Evolutionary conservation across 2,797 vertebrate genomes (phyloP).

Genomic region (Chlorospingus flavigularis): DNA sequence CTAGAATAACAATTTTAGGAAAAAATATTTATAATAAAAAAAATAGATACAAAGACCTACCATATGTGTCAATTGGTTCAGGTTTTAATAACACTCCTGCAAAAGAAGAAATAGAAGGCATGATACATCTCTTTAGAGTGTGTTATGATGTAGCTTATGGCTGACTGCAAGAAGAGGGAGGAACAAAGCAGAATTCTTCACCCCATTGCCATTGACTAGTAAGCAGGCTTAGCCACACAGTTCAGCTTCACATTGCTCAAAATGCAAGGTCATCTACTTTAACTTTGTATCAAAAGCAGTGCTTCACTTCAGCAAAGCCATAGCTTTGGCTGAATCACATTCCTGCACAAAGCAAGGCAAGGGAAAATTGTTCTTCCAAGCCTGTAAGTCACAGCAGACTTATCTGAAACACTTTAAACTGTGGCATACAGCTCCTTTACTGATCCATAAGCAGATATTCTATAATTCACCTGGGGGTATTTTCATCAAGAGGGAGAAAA

Average conservation of each 20-base stretch:
- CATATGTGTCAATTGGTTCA: slow-evolving; percentile 77
- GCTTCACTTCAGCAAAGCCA: not conserved
- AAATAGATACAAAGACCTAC: not conserved
- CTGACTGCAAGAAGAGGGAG: not conserved
- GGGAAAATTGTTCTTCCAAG: not conserved
- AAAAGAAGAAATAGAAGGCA: not conserved
- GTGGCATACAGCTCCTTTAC: not conserved
- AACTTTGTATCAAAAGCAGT: not conserved
- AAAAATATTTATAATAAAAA: not conserved
- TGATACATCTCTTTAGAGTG: rapidly evolving
- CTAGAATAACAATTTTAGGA: not conserved
- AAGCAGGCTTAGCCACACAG: not conserved
- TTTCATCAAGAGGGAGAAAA: not conserved
- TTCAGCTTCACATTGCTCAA: not conserved
- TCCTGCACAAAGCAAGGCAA: not conserved
- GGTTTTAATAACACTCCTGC: slow-evolving; percentile 80
- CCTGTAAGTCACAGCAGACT: not conserved
- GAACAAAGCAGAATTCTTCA: not conserved
- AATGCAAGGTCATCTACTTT: not conserved
- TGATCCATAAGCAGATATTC: not conserved
- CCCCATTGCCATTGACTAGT: not conserved
- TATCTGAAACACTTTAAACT: not conserved
- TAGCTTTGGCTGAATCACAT: not conserved
- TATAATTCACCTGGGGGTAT: not conserved
- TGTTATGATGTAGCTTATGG: not conserved